Conservation (phyloP, 2,888 invertebrate species). For the Parnassius smintheus region DNA sequence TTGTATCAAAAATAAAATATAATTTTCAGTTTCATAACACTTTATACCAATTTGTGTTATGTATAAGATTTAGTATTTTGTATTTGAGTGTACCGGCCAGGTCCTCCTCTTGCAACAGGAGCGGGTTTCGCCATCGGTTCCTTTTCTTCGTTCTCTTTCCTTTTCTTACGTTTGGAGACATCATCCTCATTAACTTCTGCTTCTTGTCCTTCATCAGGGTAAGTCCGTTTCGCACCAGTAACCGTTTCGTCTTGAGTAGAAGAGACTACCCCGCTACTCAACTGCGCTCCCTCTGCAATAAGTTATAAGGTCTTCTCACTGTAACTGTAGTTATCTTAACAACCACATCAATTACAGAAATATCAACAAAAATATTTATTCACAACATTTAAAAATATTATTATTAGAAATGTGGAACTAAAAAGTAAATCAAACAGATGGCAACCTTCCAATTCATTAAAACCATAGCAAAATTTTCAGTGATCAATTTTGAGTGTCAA, state of each 20-base stretch:
- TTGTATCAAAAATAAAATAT: too few species aligned
- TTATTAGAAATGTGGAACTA: too few species aligned
- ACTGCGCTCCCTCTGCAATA: slow-evolving; percentile 48
- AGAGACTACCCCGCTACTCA: slow-evolving; percentile 66
- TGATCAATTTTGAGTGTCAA: too few species aligned
- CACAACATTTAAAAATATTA: too few species aligned
- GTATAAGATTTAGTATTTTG: too few species aligned
- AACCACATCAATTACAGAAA: too few species aligned
- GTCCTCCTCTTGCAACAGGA: slow-evolving; percentile 56
- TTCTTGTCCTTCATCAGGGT: slow-evolving; percentile 77
- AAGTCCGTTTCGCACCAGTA: slow-evolving; percentile 47
- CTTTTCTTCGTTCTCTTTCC: slow-evolving; percentile 85
- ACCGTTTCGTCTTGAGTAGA: slow-evolving; percentile 65
- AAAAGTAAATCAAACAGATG: too few species aligned
- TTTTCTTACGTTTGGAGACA: slow-evolving; percentile 86
- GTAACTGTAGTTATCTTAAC: not conserved
- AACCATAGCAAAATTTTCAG: too few species aligned
- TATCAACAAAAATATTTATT: too few species aligned
- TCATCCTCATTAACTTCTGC: slow-evolving; percentile 83
- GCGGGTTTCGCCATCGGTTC: slow-evolving; percentile 80
- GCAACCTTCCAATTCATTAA: too few species aligned
- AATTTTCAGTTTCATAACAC: too few species aligned
- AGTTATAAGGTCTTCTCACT: not conserved
- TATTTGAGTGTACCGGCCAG: slow-evolving; percentile 53
- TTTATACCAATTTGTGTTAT: too few species aligned